Evolutionary conservation across 2,888 invertebrate species (phyloP).

Genomic region (Caradrina clavipalpis): DNA sequence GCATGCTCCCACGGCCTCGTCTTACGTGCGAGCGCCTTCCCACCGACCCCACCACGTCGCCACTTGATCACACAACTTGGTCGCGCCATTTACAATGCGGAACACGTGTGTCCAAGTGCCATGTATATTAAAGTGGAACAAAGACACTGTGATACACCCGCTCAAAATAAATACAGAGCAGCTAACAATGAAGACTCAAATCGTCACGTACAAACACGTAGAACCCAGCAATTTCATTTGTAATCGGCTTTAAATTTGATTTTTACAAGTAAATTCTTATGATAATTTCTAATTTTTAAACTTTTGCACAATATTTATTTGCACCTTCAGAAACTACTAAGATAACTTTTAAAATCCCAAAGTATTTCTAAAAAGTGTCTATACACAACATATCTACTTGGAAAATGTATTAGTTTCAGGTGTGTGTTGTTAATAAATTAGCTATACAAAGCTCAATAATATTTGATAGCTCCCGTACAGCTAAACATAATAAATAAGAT

Average conservation of each 20-base stretch:
- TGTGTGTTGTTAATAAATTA: conserved; percentile 18
- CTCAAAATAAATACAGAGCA: conserved; percentile 53
- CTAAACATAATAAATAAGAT: conserved; percentile 42
- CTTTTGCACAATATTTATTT: conserved; percentile 2
- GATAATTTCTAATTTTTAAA: conserved; percentile 11
- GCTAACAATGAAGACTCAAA: conserved; percentile 32
- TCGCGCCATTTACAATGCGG: conserved; percentile 78
- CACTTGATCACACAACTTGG: conserved; percentile 73
- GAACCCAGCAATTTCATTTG: conserved; percentile 34
- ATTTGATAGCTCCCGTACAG: conserved; percentile 14
- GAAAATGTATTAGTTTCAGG: background rate
- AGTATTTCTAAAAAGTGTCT: no score
- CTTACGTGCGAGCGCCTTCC: conserved; percentile 73
- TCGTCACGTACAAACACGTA: conserved; percentile 31
- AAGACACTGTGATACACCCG: conserved; percentile 44
- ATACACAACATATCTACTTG: no score
- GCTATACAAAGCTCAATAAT: conserved; percentile 17
- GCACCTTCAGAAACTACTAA: background rate
- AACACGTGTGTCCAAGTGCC: conserved; percentile 81
- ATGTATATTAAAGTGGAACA: conserved; percentile 61
- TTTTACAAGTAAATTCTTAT: conserved; percentile 15
- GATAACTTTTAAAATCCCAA: background rate
- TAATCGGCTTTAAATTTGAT: conserved; percentile 34
- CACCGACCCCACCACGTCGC: conserved; percentile 63
- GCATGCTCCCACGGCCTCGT: conserved; percentile 86